phyloP scores from a whole-genome alignment of 2,797 vertebrate genomes.

The Capromys pilorides region DNA sequence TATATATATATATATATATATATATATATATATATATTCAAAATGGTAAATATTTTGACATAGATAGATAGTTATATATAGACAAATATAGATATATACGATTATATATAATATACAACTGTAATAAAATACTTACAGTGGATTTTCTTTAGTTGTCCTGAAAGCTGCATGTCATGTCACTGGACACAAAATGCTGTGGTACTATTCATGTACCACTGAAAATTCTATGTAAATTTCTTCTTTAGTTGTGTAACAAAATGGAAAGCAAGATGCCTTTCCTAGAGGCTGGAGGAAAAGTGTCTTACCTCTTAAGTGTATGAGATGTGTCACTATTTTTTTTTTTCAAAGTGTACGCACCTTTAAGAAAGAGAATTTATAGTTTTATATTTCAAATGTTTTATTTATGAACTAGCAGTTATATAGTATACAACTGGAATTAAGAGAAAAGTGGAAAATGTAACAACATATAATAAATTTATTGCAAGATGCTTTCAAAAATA shows the following conservation, averaged over 20 bases:
- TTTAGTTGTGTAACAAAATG: slow-evolving; percentile 77
- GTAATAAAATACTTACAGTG: slow-evolving; percentile 76
- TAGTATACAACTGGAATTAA: slow-evolving; percentile 89
- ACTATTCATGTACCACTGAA: slow-evolving; percentile 77
- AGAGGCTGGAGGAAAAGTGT: slow-evolving; percentile 76
- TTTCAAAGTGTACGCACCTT: slow-evolving; percentile 95
- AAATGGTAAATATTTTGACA: neutral
- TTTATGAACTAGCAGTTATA: slow-evolving; percentile 90
- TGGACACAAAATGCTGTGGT: slow-evolving; percentile 78
- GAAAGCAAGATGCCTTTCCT: slow-evolving; percentile 79
- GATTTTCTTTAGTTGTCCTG: slow-evolving; percentile 79
- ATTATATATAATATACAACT: no score
- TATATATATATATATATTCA: neutral
- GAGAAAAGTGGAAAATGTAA: slow-evolving; percentile 90
- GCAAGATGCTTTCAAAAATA: slow-evolving; percentile 76
- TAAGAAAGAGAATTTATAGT: slow-evolving; percentile 91
- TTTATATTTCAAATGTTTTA: slow-evolving; percentile 90
- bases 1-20: no score
- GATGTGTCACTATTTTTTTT: slow-evolving; percentile 89
- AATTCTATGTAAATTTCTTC: slow-evolving; percentile 77
- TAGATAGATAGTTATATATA: no score
- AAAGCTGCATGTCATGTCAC: slow-evolving; percentile 81
- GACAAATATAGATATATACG: no score
- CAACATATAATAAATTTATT: slow-evolving; percentile 90
- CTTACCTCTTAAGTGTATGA: slow-evolving; percentile 89